Percentiles rank a stretch among this genome's conserved stretches.
Conservation (phyloP, 2,113 vertebrate species). For the Tympanuchus pallidicinctus region DNA sequence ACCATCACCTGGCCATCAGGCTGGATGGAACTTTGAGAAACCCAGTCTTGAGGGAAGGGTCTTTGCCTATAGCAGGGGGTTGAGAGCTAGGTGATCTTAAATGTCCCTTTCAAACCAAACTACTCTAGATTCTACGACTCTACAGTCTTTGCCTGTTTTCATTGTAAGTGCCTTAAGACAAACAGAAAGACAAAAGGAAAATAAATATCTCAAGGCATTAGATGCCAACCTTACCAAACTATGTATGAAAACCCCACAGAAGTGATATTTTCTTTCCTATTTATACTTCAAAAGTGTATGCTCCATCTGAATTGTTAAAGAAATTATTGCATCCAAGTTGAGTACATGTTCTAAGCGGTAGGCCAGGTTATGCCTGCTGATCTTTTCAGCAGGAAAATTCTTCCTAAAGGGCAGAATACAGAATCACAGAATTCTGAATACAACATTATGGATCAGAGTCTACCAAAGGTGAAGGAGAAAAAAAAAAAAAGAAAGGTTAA, state of each 20-base stretch:
- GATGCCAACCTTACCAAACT: neutral
- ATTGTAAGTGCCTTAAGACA: neutral
- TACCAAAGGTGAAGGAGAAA: neutral
- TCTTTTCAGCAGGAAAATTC: conserved; percentile 75
- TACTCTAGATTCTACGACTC: too few species aligned
- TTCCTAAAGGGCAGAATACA: conserved; percentile 69
- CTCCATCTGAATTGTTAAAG: conserved; percentile 22
- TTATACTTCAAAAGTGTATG: neutral
- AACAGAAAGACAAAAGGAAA: neutral
- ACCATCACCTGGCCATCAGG: too few species aligned
- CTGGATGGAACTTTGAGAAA: too few species aligned
- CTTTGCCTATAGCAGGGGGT: too few species aligned
- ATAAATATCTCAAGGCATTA: neutral
- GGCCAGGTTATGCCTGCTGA: conserved; percentile 39
- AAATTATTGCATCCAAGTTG: conserved; percentile 8
- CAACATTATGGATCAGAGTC: conserved; percentile 69
- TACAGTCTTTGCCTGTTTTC: neutral
- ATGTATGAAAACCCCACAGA: neutral
- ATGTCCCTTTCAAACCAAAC: too few species aligned
- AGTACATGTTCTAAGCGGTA: conserved; percentile 11
- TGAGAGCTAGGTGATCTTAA: too few species aligned
- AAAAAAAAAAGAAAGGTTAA: neutral
- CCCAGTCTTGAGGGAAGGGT: too few species aligned
- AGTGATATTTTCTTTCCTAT: neutral
- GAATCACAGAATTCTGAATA: neutral